phyloP scores from a whole-genome alignment of 2,888 invertebrate genomes.

The Pardosa pseudoannulata region DNA sequence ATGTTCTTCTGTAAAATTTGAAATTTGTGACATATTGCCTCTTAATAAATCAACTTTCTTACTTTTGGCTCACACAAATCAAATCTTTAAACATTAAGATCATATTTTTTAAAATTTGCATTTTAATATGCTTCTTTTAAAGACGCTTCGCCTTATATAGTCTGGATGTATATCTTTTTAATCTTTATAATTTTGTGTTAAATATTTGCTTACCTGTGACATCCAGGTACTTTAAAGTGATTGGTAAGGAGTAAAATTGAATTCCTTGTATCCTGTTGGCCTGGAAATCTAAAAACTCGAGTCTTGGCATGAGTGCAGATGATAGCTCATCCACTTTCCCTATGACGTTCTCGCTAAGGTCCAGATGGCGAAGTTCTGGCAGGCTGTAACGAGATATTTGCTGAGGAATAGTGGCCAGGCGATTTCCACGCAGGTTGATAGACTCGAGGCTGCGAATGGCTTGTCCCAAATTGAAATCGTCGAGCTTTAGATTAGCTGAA shows the following conservation, averaged over 20 bases:
- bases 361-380: constrained; percentile 35
- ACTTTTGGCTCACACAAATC: too few species aligned
- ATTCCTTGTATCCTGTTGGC: constrained; percentile 42
- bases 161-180: too few species aligned
- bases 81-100: too few species aligned
- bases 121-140: too few species aligned
- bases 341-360: constrained; percentile 46
- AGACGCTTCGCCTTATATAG: too few species aligned
- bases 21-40: too few species aligned
- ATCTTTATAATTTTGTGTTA: too few species aligned
- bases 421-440: constrained; percentile 28
- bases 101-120: too few species aligned
- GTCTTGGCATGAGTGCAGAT: constrained; percentile 15
- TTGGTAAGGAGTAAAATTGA: constrained; percentile 36
- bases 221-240: constrained; percentile 36
- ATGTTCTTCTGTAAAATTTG: too few species aligned
- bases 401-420: constrained; percentile 21
- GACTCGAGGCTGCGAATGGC: constrained; percentile 27
- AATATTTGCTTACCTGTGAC: constrained; percentile 42
- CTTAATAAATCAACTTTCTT: too few species aligned
- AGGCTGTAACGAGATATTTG: constrained; percentile 17
- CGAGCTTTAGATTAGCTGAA: constrained; percentile 16
- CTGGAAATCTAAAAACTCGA: constrained; percentile 38
- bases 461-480: constrained; percentile 29
- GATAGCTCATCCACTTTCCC: constrained; percentile 19